These are phyloP conservation scores for Oryzias woworae DNA, from an alignment of 2,113 vertebrate species.

Conservation along the genomic window DNA sequence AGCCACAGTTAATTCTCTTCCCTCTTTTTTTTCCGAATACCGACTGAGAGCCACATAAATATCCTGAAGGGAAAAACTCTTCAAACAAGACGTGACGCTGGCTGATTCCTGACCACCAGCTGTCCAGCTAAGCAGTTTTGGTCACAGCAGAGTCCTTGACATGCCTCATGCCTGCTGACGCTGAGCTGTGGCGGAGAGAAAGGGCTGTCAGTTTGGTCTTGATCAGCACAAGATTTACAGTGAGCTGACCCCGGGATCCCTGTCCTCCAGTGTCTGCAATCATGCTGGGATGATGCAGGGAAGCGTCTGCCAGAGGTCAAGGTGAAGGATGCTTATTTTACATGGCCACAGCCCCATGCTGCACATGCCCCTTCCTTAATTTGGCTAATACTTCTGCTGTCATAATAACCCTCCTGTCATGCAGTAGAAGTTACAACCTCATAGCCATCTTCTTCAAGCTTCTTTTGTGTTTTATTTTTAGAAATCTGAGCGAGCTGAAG, in stretches of 20 bases:
- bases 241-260: conserved; percentile 44
- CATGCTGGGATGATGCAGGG: conserved; percentile 38
- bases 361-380: conserved; percentile 52
- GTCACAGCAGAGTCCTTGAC: conserved; percentile 47
- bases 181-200: conserved; percentile 2
- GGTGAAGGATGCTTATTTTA: conserved; percentile 60
- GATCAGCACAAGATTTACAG: conserved; percentile 61
- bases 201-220: conserved; percentile 39
- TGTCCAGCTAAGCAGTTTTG: conserved; percentile 45
- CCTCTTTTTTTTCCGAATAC: conserved; percentile 23
- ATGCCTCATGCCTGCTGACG: conserved; percentile 22
- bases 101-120: conserved; percentile 31
- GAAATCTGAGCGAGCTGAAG: conserved; percentile 29
- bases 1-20: conserved; percentile 50
- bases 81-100: conserved; percentile 26
- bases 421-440: conserved; percentile 51
- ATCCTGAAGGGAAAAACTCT: conserved; percentile 30
- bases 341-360: conserved; percentile 39
- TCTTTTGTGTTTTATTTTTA: conserved; percentile 35
- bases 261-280: conserved; percentile 43
- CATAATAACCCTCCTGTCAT: conserved; percentile 49
- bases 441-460: conserved; percentile 55
- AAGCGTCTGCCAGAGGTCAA: conserved; percentile 49
- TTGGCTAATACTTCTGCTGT: conserved; percentile 62
- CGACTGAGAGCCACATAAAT: conserved; percentile 40